Conservation (phyloP, 2,888 invertebrate genomes). For the Drosophila mayaguana region DNA sequence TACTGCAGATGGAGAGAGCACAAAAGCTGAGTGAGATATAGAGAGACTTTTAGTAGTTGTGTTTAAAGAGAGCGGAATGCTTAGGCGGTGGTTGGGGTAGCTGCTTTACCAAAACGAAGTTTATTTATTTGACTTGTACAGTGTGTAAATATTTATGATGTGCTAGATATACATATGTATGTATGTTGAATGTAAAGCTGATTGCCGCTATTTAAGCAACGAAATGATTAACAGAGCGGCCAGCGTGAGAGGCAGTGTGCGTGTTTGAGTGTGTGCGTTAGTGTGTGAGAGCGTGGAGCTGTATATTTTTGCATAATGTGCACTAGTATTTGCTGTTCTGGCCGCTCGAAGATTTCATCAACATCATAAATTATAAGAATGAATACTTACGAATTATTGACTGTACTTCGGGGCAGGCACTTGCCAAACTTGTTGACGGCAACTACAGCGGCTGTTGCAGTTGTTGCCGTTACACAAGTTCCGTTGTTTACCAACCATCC, state of each 20-base stretch:
- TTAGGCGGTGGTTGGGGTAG: background rate
- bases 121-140: conserved; percentile 50
- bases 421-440: conserved; percentile 34
- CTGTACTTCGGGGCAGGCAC: conserved; percentile 22
- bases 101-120: conserved; percentile 39
- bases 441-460: conserved; percentile 7
- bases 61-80: background rate
- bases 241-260: background rate
- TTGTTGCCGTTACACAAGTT: conserved; percentile 36
- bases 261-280: too few species aligned
- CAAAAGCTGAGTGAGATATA: background rate
- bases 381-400: conserved; percentile 27
- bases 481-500: conserved; percentile 51
- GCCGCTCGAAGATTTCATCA: conserved; percentile 31
- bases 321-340: background rate
- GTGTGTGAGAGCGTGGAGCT: too few species aligned
- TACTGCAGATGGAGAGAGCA: background rate
- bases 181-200: conserved; percentile 31
- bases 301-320: conserved; percentile 8
- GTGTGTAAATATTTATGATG: conserved; percentile 64
- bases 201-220: conserved; percentile 27
- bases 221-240: conserved; percentile 27
- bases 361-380: conserved; percentile 24
- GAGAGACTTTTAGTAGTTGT: background rate
- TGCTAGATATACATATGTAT: background rate